Conservation (phyloP, 1,140 invertebrate genomes). For the Octopus bimaculoides region DNA sequence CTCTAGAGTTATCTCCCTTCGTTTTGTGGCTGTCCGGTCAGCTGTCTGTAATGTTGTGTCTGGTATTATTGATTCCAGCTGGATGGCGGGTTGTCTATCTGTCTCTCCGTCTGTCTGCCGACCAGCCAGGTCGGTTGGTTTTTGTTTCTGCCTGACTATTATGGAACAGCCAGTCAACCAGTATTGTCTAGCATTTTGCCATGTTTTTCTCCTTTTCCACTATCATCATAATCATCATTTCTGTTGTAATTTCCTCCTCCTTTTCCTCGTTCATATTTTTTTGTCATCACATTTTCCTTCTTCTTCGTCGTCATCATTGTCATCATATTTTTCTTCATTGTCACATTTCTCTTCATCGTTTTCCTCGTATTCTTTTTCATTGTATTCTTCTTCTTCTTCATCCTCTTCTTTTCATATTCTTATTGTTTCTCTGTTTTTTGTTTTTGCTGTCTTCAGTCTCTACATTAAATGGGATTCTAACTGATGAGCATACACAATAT, state of each 20-base stretch:
- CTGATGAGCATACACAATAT: no score
- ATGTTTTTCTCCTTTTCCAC: conserved; percentile 7
- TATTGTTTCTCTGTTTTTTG: no score
- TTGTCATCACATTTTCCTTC: not conserved
- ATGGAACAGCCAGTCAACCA: not conserved
- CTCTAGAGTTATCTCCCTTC: no score
- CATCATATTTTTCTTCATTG: conserved; percentile 6
- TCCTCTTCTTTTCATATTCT: no score
- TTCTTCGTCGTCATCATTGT: conserved; percentile 5
- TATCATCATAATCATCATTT: not conserved
- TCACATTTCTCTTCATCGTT: not conserved
- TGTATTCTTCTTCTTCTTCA: conserved; percentile 9
- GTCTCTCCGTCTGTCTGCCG: not conserved
- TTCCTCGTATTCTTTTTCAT: conserved; percentile 5
- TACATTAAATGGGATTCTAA: no score
- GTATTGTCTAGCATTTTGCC: not conserved
- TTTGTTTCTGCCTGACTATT: conserved; percentile 12
- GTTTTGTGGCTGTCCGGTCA: no score
- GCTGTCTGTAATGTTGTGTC: no score
- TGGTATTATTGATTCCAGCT: no score
- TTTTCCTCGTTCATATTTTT: conserved; percentile 2
- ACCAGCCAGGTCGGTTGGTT: not conserved
- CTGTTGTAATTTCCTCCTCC: conserved; percentile 4
- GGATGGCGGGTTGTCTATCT: conserved; percentile 11
- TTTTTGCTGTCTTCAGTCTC: no score